A percentile compares a stretch with the other conserved stretches of the same genome.
These are phyloP conservation scores for Brachionus paranguensis DNA, from an alignment of 1,140 invertebrate genomes.

Conservation along the genomic window DNA sequence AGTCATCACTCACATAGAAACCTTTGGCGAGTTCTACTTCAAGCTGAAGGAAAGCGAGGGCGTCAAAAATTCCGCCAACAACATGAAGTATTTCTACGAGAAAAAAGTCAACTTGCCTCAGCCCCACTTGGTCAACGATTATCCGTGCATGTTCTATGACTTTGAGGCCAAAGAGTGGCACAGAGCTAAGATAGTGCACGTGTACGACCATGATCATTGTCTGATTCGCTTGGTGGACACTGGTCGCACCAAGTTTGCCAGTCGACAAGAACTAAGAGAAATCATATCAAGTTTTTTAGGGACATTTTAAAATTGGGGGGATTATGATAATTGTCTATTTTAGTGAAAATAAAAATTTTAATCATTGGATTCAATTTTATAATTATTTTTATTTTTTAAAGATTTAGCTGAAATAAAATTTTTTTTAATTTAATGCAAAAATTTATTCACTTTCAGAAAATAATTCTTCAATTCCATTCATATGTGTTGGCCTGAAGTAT, in stretches of 20 bases:
- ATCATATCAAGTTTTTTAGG: too few species aligned
- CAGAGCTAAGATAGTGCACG: neutral
- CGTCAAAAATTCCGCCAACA: neutral
- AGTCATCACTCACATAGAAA: constrained; percentile 13
- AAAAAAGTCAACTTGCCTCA: constrained; percentile 34
- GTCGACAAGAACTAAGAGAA: neutral
- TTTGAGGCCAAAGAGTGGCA: neutral
- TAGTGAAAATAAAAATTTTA: too few species aligned
- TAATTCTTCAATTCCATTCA: too few species aligned
- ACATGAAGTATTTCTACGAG: constrained; percentile 38
- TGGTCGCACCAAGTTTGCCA: neutral
- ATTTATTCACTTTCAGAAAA: too few species aligned
- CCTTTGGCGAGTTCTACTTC: constrained; percentile 1
- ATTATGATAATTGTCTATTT: too few species aligned
- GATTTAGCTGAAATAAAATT: too few species aligned
- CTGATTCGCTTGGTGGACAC: constrained; percentile 4
- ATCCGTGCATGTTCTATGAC: constrained; percentile 21
- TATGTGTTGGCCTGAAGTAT: too few species aligned
- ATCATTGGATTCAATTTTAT: too few species aligned
- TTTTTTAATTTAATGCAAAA: too few species aligned
- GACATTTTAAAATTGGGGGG: too few species aligned
- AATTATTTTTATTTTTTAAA: too few species aligned
- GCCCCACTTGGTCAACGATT: neutral
- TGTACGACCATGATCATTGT: constrained; percentile 5
- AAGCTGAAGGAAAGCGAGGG: neutral